Evolutionary conservation across 2,797 vertebrate genomes (phyloP).

Genomic region (Premnoplex brunnescens): DNA sequence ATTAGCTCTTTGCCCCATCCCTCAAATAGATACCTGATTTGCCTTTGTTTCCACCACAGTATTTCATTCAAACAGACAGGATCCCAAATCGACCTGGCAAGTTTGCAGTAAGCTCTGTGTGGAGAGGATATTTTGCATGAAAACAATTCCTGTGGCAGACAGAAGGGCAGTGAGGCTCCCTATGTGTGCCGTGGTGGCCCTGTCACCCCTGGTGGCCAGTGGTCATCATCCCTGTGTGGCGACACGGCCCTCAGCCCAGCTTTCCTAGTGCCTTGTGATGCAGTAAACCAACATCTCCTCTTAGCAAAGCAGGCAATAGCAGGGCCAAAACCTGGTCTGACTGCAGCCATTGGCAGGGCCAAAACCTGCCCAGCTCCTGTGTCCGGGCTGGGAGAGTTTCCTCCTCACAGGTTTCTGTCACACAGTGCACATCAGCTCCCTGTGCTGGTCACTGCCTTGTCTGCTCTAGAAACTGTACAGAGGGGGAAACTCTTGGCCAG

Average conservation of each 20-base stretch:
- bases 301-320: not conserved
- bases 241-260: not conserved
- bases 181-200: not conserved
- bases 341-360: not conserved
- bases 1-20: not conserved
- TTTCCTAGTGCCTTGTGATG: not conserved
- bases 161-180: not conserved
- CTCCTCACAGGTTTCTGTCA: not conserved
- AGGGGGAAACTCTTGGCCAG: not conserved
- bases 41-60: not conserved
- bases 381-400: not conserved
- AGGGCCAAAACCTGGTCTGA: not conserved
- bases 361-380: not conserved
- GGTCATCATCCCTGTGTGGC: not conserved
- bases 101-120: not conserved
- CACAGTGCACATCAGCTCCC: not conserved
- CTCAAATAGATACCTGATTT: not conserved
- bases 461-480: not conserved
- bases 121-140: not conserved
- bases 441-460: not conserved
- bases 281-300: not conserved
- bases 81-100: not conserved
- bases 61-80: not conserved
- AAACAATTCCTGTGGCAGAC: not conserved
- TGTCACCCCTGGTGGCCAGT: not conserved